A percentile compares a stretch with the other conserved stretches of the same genome.
These are phyloP conservation scores for Chelonoidis abingdonii DNA, from an alignment of 2,113 vertebrate species.

Conservation along the genomic window DNA sequence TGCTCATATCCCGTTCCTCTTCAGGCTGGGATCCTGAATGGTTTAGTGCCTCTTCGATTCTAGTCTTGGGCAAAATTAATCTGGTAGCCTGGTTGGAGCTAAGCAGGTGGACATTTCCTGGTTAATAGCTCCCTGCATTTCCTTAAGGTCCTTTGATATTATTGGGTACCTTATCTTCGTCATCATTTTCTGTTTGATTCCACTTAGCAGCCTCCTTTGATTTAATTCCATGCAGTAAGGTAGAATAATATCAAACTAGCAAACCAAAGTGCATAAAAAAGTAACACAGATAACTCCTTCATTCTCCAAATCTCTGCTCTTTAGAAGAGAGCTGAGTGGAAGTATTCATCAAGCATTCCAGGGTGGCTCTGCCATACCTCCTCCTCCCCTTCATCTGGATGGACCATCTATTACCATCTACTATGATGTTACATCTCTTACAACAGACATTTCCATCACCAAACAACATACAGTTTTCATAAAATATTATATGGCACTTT, in stretches of 20 bases:
- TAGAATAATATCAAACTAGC: too few species aligned
- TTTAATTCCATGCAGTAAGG: neutral
- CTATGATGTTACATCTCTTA: too few species aligned
- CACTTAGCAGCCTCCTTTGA: neutral
- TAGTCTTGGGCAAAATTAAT: neutral
- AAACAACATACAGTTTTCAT: too few species aligned
- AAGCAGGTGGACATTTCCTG: neutral
- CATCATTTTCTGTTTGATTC: neutral
- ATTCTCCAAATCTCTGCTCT: neutral
- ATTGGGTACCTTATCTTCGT: neutral
- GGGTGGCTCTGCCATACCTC: too few species aligned
- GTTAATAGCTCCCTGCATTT: neutral
- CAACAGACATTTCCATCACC: too few species aligned
- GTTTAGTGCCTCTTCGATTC: neutral
- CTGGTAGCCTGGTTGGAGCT: neutral
- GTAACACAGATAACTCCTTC: neutral
- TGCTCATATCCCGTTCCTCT: neutral
- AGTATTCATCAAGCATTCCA: too few species aligned
- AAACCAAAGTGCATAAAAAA: neutral
- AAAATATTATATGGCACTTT: too few species aligned
- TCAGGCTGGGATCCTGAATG: neutral
- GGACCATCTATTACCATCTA: too few species aligned
- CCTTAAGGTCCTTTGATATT: neutral
- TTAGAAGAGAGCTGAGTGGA: too few species aligned
- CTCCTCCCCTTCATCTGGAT: too few species aligned